Percentiles rank a stretch among this genome's conserved stretches.
Conservation (phyloP, 2,113 vertebrate genomes). For the Strix uralensis region DNA sequence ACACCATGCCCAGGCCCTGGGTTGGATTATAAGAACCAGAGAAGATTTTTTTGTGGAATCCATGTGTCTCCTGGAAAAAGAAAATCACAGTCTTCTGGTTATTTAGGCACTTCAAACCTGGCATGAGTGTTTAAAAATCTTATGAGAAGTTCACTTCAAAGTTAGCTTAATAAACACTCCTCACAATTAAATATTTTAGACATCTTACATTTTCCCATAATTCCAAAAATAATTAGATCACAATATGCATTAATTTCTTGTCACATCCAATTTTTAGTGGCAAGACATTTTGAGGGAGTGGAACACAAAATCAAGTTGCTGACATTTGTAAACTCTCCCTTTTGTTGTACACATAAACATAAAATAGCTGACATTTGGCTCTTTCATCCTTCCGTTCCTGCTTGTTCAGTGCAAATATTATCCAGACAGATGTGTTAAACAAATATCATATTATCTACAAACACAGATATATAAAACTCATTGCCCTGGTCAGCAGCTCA, state of each 20-base stretch:
- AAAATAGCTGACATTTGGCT: not conserved
- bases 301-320: conserved; percentile 12
- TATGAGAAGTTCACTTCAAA: conserved; percentile 22
- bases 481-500: not conserved
- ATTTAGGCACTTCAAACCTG: not conserved
- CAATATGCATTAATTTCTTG: conserved; percentile 75
- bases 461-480: not conserved
- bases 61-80: not conserved
- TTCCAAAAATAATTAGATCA: conserved; percentile 74
- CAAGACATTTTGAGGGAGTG: conserved; percentile 45
- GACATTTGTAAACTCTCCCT: conserved; percentile 29
- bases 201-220: conserved; percentile 68
- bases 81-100: not conserved
- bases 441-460: conserved; percentile 7
- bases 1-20: fast-evolving
- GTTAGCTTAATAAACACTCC: conserved; percentile 54
- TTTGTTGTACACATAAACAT: not conserved
- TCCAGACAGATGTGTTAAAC: not conserved
- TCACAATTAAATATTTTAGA: conserved; percentile 75
- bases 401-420: conserved; percentile 8
- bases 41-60: not conserved
- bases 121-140: conserved; percentile 21
- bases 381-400: not conserved
- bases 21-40: not conserved
- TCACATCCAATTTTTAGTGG: conserved; percentile 73